Evolutionary conservation across 2,113 vertebrate species (phyloP).

Genomic region (Menidia beryllina): DNA sequence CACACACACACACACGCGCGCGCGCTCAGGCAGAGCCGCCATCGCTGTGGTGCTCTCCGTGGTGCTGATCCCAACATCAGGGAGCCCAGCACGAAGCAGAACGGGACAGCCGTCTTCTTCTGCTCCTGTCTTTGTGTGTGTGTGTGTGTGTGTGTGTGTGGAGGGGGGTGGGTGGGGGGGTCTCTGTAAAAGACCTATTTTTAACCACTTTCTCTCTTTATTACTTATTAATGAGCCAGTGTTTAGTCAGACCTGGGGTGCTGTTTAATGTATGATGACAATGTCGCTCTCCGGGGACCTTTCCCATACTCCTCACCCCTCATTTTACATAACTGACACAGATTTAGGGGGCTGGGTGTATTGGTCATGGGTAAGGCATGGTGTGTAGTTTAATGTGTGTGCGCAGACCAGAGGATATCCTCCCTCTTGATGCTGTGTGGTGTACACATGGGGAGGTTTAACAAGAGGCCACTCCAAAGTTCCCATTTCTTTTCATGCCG

Average conservation of each 20-base stretch:
- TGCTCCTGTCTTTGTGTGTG: conserved; percentile 48
- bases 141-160: too few species aligned
- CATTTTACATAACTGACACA: conserved; percentile 79
- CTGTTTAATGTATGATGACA: conserved; percentile 84
- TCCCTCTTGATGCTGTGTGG: conserved; percentile 55
- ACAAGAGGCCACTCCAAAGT: conserved; percentile 60
- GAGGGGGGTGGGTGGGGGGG: conserved; percentile 36
- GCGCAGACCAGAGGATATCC: conserved; percentile 53
- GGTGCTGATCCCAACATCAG: conserved; percentile 75
- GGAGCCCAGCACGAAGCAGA: conserved; percentile 24
- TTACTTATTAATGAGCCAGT: conserved; percentile 81
- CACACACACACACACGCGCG: conserved; percentile 13
- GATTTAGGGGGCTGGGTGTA: conserved; percentile 38
- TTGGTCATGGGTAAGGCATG: conserved; percentile 48
- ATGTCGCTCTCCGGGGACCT: conserved; percentile 72
- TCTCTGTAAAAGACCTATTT: conserved; percentile 66
- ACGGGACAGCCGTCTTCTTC: conserved; percentile 42
- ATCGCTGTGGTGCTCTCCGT: conserved; percentile 65
- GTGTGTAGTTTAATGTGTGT: conserved; percentile 41
- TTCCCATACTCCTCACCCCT: conserved; percentile 61
- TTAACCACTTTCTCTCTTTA: conserved; percentile 71
- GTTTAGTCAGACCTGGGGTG: conserved; percentile 82
- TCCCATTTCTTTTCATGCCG: conserved; percentile 43
- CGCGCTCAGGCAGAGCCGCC: conserved; percentile 2
- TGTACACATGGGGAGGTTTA: conserved; percentile 70